These are phyloP conservation scores for Bubo bubo DNA, from an alignment of 2,113 vertebrate genomes.

Conservation along the genomic window DNA sequence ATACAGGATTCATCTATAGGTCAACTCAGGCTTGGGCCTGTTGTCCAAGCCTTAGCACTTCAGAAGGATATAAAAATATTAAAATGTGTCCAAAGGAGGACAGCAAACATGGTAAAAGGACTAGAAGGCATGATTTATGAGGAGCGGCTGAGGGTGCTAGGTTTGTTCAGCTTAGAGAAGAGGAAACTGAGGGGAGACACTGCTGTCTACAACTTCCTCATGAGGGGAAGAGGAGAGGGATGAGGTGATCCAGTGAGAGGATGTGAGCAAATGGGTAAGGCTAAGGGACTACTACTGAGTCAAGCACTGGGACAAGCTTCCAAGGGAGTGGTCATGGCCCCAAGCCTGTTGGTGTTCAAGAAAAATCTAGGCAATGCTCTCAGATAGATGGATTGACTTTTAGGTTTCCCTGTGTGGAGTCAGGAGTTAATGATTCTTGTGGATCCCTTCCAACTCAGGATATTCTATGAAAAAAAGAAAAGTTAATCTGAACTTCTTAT, in stretches of 20 bases:
- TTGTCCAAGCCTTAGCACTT: no score
- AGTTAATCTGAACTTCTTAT: background rate
- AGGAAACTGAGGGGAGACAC: background rate
- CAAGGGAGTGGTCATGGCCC: background rate
- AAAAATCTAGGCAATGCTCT: background rate
- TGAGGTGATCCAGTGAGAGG: background rate
- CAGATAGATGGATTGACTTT: background rate
- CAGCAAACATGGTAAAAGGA: background rate
- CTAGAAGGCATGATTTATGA: background rate
- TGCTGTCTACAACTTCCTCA: background rate
- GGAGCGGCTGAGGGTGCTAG: rapidly evolving
- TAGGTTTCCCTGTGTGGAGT: background rate
- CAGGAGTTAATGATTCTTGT: background rate
- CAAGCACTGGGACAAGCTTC: background rate
- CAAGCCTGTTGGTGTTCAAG: background rate
- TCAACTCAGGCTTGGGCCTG: no score
- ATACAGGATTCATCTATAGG: no score
- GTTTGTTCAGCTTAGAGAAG: background rate
- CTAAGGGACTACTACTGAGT: background rate
- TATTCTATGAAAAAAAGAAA: background rate
- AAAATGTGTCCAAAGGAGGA: background rate
- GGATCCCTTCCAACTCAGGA: background rate
- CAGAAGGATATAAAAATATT: background rate
- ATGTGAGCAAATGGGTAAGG: background rate
- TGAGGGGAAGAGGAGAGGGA: background rate